phyloP scores from a whole-genome alignment of 2,797 vertebrate genomes.

The Silurus lanzhouensis region DNA sequence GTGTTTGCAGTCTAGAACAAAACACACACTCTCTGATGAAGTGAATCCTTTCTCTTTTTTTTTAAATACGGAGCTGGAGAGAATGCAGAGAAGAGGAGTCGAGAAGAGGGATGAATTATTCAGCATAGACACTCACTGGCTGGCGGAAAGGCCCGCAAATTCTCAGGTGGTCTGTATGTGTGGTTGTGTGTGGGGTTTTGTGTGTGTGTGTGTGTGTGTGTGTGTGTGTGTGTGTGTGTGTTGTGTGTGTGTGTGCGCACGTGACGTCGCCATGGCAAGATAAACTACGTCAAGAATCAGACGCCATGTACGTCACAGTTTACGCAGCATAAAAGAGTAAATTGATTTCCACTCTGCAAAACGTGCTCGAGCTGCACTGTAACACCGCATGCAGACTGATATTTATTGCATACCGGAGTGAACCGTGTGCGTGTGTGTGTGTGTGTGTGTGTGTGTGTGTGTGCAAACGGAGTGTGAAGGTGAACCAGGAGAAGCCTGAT shows the following conservation, averaged over 20 bases:
- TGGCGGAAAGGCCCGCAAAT: constrained; percentile 43
- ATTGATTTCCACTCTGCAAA: constrained; percentile 55
- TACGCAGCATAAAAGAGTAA: constrained; percentile 59
- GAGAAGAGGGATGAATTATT: constrained; percentile 55
- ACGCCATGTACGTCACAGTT: constrained; percentile 47
- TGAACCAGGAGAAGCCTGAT: constrained; percentile 21
- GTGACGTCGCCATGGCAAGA: constrained; percentile 1
- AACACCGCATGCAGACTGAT: constrained; percentile 42
- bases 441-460: constrained; percentile 17
- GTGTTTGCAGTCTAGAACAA: neutral
- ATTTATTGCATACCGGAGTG: constrained; percentile 48
- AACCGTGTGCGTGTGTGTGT: constrained; percentile 5
- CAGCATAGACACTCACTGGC: constrained; percentile 23
- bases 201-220: neutral
- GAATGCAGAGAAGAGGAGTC: constrained; percentile 7
- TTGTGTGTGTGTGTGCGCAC: neutral
- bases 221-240: neutral
- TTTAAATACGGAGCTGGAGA: neutral
- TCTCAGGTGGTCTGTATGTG: constrained; percentile 43
- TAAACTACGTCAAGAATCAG: constrained; percentile 21
- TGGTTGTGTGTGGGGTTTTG: neutral
- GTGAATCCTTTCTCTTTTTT: neutral
- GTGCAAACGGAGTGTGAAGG: neutral
- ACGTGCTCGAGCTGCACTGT: constrained; percentile 23
- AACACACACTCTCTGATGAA: neutral